Percentiles rank a stretch among this genome's conserved stretches.
Conservation (phyloP, 1,140 invertebrate species). For the Acromyrmex echinatior region DNA sequence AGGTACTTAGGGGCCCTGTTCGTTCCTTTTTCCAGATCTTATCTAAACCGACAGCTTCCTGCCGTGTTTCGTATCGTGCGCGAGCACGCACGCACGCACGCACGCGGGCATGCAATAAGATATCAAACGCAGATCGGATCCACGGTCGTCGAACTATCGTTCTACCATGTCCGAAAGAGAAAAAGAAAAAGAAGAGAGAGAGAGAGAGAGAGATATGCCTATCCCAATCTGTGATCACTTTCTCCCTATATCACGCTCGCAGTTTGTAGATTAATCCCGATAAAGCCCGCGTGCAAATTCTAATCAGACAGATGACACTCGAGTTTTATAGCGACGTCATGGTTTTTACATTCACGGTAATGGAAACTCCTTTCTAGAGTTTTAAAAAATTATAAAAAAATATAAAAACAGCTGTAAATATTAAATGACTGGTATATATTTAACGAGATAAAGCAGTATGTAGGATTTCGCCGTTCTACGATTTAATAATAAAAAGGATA, state of each 20-base stretch:
- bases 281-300: conserved; percentile 38
- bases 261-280: conserved; percentile 36
- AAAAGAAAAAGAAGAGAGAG: not conserved
- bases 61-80: conserved; percentile 70
- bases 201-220: not conserved
- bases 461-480: not conserved
- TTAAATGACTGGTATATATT: not conserved
- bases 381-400: too few relatives aligned
- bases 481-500: not conserved
- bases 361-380: not conserved
- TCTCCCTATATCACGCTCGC: conserved; percentile 15
- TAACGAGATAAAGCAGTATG: not conserved
- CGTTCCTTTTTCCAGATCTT: conserved; percentile 78
- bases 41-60: conserved; percentile 85
- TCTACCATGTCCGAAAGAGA: conserved; percentile 12
- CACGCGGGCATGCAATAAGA: conserved; percentile 76
- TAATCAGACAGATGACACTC: conserved; percentile 25
- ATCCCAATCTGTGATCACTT: conserved; percentile 28
- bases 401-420: not conserved
- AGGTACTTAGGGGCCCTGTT: conserved; percentile 73
- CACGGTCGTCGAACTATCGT: conserved; percentile 45
- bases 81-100: conserved; percentile 66
- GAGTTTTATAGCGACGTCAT: not conserved
- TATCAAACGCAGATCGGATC: conserved; percentile 72
- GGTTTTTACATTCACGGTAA: not conserved